These are phyloP conservation scores for Saccopteryx bilineata DNA, from an alignment of 2,113 vertebrate species.

Conservation along the genomic window DNA sequence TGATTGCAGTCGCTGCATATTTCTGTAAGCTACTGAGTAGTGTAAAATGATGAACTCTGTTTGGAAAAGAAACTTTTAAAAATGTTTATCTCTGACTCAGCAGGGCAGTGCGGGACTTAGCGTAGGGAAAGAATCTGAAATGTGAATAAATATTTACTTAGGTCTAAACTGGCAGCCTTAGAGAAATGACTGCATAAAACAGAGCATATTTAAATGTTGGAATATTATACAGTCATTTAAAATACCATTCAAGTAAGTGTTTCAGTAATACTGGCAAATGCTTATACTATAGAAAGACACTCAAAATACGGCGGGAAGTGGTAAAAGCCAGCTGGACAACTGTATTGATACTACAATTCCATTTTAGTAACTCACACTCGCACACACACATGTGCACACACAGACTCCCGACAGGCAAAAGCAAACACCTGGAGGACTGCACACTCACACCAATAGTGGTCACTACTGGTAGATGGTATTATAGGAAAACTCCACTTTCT, in stretches of 20 bases:
- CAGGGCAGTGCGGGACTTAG: background rate
- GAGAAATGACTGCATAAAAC: background rate
- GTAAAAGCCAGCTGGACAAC: background rate
- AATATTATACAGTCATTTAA: background rate
- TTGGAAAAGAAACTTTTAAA: background rate
- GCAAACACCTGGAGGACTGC: background rate
- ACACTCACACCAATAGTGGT: background rate
- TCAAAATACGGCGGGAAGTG: background rate
- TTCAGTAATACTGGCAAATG: constrained; percentile 15
- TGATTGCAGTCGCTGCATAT: background rate
- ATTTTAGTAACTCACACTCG: background rate
- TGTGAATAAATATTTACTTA: constrained; percentile 45
- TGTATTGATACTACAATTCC: background rate
- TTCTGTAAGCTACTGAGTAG: background rate
- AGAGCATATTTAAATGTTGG: background rate
- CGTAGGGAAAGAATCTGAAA: constrained; percentile 25
- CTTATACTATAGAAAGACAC: background rate
- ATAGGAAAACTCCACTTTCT: background rate
- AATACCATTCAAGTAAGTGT: background rate
- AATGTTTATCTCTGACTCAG: constrained; percentile 4
- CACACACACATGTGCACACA: background rate
- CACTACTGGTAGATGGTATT: background rate
- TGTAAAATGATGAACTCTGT: background rate
- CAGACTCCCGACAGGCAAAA: background rate
- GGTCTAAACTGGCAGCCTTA: background rate